Conservation (phyloP, 2,888 invertebrate genomes). For the Tetranychus piercei region DNA sequence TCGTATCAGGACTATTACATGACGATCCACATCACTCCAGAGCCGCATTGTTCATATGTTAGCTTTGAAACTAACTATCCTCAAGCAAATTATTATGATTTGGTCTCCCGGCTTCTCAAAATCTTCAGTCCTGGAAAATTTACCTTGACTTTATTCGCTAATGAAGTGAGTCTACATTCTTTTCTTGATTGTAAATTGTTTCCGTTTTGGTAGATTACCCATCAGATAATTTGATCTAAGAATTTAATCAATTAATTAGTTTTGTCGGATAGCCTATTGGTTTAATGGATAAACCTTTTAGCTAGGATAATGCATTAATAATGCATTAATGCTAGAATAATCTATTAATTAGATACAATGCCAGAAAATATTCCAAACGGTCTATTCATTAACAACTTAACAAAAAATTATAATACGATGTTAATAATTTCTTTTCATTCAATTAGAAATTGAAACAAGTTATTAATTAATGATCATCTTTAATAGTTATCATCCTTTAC, state of each 20-base stretch:
- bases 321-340: no score
- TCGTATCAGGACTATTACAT: constrained; percentile 70
- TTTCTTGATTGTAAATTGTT: background rate
- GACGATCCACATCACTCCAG: constrained; percentile 98
- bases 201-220: background rate
- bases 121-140: constrained; percentile 80
- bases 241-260: background rate
- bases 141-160: constrained; percentile 81
- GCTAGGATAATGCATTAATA: background rate
- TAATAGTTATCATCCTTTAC: background rate
- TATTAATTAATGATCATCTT: background rate
- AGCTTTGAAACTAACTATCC: constrained; percentile 77
- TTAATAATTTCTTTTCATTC: background rate
- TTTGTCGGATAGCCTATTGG: background rate
- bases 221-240: background rate
- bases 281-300: background rate
- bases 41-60: constrained; percentile 77
- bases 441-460: background rate
- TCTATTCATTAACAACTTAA: no score
- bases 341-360: no score
- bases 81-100: constrained; percentile 51
- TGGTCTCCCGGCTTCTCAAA: constrained; percentile 61
- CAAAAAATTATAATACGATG: background rate
- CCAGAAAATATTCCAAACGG: no score
- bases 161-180: constrained; percentile 46